Base-by-base conservation (phyloP, 2,797 vertebrate species). In the Setipinna tenuifilis region DNA sequence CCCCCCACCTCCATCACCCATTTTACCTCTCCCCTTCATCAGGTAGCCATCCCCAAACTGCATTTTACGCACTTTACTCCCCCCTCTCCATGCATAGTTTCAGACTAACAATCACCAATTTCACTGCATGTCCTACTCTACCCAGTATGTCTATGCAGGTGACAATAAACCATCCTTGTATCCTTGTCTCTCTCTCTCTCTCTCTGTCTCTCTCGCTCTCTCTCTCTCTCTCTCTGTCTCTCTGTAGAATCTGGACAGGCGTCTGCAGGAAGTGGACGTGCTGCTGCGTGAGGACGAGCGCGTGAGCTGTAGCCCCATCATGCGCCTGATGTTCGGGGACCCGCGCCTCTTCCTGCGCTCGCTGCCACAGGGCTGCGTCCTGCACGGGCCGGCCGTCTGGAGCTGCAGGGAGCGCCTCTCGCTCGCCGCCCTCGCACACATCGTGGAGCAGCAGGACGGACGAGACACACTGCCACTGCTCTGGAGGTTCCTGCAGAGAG, bases 401-500 rank as follows among this genome's bases (percentile, higher is more conserved):
- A 97, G 93, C 94, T 97, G 97, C 94, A 92, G 96, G 35, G 96
- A 93, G 87, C 95, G 94, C 83, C 90, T 97, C 50, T 97, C 96
- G 0, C 88, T 97, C 57, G 93, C 95, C 88, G 92, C 96, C 88
- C 94, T 99, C 85, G 90, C 93, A 11, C 96, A 98, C n/a, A 82
- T 98, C 0, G 93, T 98, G 80, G 97, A 97, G 91, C 97, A 97
- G 82, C 96, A 95, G 62, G 94, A 95, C 0, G 97, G 95, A 89
- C 95, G 89, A 84, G 97, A 98, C 23, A 50, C 71, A 0, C 87
- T 98, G 57, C 98, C 98, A 0, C 80, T 99, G 2, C 95, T 99
- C 59, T 98, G 96, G 96, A 96, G 91, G 81, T 99, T 99, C 90
- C 93, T 99, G 86, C 97, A 98, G 62, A 97, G 91, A 95, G 98